Base-by-base conservation (phyloP, 2,888 invertebrate species). In the Synergus gifuensis region DNA sequence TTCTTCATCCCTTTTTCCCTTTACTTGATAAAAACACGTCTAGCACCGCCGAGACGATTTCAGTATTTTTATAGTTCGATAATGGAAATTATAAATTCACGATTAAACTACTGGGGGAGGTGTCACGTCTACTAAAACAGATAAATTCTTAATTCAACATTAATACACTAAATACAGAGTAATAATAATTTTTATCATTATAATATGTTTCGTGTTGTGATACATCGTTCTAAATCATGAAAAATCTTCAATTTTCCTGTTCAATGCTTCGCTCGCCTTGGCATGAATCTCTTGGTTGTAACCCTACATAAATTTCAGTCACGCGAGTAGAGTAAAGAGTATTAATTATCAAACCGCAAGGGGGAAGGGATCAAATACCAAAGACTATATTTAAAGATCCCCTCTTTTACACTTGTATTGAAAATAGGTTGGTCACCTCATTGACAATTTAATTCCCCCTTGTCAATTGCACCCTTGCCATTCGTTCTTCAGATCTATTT, bases 401-500 rank as follows among this genome's bases (percentile, higher is more conserved):
- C 73, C 54, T 73, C 73, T 73, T 49, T n/a, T 40, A 40, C 14
- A 62, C 54, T 54, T 49, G n/a, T 54, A 73, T 54, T 49, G 73
- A 73, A 18, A 11, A 73, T 28, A 14, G 62, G 22, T 54, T n/a
- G 28, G 73, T 73, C 40, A 36, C 36, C 73, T 54, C 36, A 73
- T 54, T 73, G n/a, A 73, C 54, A 54, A 49, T 14, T 69, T 69
- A 36, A 54, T 54, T 54, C 28, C 36, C 11, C 36, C 46, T 36
- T 9, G 9, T 58, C 22, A 44, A 49, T 73, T 54, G 5, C 54
- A 8, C 9, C 69, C 28, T 46, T 69, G 12, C 49, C 28, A 28
- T 16, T 18, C 42, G n/a, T 58, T 85, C 83, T 83, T 28, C 18
- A n/a, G 18, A 14, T 76, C 54, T 76, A 64, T 36, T 76, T 64